Evolutionary conservation across 2,888 invertebrate genomes (phyloP), one percentile per base, ranked within the genome.

Genomic region (Lasioglossum leucozonium): DNA sequence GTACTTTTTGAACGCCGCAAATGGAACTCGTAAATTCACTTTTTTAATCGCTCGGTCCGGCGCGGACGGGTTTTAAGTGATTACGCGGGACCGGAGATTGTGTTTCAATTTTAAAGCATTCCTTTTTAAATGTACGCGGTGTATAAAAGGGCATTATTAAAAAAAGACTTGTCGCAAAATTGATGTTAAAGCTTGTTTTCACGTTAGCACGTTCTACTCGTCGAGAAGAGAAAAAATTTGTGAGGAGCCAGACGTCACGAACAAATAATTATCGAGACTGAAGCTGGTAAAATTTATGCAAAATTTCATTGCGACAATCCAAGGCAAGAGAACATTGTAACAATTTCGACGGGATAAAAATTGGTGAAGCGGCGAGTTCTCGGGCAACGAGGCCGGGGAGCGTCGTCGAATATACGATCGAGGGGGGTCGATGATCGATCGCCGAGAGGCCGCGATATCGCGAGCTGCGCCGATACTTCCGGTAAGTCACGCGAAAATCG

Each of bases 401-500:
- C 37, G 18, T 8, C 30, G 34, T 67, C 67, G 67, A 67, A 67
- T 67, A n/a, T 11, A 67, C 40, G 67, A 67, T 37, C 37, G 22
- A 37, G 22, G 67, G 37, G 37, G 67, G 67, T 67, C 11, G 65
- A 65, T 44, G 58, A 67, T 76, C 76, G 34, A 65, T 76, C 44
- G 47, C 2, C 47, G 67, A 69, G 5, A 26, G 16, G n/a, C 58
- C 16, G 44, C n/a, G 44, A 34, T 77, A 42, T 71, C 37, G 40
- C 16, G n/a, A 22, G 51, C 40, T 40, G 40, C 22, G n/a, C 69
- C n/a, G 76, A 77, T 74, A 83, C 84, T 84, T 84, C 85, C 84
- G 85, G 85, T 72, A 65, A 72, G 79, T 71, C 75, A 73, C 75
- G 86, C 85, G 85, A 79, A 76, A 85, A 76, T 18, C 44, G 72